Evolutionary conservation across 2,113 vertebrate genomes (phyloP).

Genomic region (Mola mola): DNA sequence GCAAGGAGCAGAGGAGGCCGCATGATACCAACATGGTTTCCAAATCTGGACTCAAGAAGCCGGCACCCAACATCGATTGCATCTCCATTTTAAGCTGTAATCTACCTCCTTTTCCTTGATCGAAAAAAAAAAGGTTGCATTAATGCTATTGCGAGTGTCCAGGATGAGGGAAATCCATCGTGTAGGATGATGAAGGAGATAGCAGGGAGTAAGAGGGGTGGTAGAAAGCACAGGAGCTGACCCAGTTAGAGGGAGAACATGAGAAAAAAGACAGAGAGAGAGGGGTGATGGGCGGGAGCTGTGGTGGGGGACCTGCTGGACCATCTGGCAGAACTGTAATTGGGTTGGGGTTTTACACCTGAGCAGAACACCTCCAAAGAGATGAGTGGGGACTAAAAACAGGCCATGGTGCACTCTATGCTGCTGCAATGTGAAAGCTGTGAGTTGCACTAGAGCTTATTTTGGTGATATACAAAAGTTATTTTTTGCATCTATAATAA

Average conservation of each 20-base stretch:
- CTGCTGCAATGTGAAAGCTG: not conserved
- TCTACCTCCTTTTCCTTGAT: not conserved
- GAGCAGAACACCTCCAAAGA: conserved; percentile 58
- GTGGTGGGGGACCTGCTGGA: conserved; percentile 73
- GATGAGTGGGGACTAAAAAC: conserved; percentile 16
- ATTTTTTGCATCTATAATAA: no score
- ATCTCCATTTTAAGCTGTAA: not conserved
- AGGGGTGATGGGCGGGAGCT: conserved; percentile 55
- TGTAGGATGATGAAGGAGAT: conserved; percentile 49
- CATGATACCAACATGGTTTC: conserved; percentile 5
- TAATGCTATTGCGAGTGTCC: not conserved
- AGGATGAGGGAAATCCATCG: conserved; percentile 17
- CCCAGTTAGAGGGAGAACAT: conserved; percentile 60
- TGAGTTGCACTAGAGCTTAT: no score
- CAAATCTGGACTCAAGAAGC: conserved; percentile 21
- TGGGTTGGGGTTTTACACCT: conserved; percentile 81
- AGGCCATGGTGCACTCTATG: conserved; percentile 1
- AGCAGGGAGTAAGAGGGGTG: conserved; percentile 31
- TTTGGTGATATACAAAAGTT: no score
- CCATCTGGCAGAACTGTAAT: conserved; percentile 82
- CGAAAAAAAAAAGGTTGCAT: not conserved
- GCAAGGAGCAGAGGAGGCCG: conserved; percentile 21
- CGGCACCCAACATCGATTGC: not conserved
- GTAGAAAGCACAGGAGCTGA: conserved; percentile 56
- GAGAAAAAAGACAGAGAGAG: conserved; percentile 28